These are phyloP conservation scores for Sylvietta virens DNA, from an alignment of 2,113 vertebrate species.

Conservation along the genomic window DNA sequence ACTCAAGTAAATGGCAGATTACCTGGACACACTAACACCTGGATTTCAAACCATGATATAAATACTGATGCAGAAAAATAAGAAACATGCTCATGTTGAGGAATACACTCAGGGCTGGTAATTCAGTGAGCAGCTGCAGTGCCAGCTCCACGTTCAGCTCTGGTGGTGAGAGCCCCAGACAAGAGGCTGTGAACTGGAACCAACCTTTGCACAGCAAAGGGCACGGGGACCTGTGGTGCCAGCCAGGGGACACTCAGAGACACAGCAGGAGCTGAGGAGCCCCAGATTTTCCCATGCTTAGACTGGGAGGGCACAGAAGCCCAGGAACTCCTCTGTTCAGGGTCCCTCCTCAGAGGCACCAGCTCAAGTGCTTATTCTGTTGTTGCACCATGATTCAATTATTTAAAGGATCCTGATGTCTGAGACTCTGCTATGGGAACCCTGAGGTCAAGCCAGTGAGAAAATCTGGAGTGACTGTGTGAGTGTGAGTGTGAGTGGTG, in stretches of 20 bases:
- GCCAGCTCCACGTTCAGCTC: background rate
- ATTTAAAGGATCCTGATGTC: background rate
- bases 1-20: background rate
- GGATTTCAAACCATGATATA: background rate
- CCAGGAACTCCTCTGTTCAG: background rate
- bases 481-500: background rate
- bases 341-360: background rate
- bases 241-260: background rate
- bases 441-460: background rate
- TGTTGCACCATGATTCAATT: background rate
- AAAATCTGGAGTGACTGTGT: background rate
- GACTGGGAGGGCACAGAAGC: background rate
- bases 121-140: background rate
- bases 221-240: background rate
- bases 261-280: accelerated
- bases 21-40: background rate
- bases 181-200: background rate
- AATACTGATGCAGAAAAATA: background rate
- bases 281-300: background rate
- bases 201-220: background rate
- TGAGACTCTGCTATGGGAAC: background rate
- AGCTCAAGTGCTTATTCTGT: background rate
- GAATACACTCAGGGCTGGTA: accelerated
- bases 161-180: background rate
- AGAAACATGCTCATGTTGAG: background rate